phyloP scores from a whole-genome alignment of 2,113 vertebrate genomes.

The Chloropsis hardwickii region DNA sequence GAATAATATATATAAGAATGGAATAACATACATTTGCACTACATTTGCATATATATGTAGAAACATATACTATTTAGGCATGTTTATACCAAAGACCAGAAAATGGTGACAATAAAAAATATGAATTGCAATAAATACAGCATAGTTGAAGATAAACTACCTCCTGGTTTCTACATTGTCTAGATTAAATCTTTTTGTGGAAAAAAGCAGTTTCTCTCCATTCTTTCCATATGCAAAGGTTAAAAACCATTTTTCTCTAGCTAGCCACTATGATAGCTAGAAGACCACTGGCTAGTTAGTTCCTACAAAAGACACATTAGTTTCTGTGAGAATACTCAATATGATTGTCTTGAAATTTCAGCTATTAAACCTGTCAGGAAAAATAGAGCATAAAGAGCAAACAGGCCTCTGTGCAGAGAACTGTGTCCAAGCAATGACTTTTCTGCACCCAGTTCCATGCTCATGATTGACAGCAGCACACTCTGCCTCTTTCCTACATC shows the following conservation, averaged over 20 bases:
- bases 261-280: background rate
- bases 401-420: background rate
- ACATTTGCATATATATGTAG: background rate
- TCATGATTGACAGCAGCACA: background rate
- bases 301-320: background rate
- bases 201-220: background rate
- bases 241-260: background rate
- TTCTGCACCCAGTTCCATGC: background rate
- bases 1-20: background rate
- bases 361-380: background rate
- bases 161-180: background rate
- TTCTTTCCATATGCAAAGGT: background rate
- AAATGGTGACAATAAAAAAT: background rate
- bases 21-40: background rate
- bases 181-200: background rate
- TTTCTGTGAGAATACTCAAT: background rate
- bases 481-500: background rate
- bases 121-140: background rate
- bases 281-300: background rate
- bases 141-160: background rate
- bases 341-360: background rate
- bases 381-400: background rate
- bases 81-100: background rate
- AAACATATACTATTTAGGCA: background rate
- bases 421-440: background rate